A percentile compares a stretch with the other conserved stretches of the same genome.
These are phyloP conservation scores for Morpho deidamia DNA, from an alignment of 2,888 invertebrate genomes.

Conservation along the genomic window DNA sequence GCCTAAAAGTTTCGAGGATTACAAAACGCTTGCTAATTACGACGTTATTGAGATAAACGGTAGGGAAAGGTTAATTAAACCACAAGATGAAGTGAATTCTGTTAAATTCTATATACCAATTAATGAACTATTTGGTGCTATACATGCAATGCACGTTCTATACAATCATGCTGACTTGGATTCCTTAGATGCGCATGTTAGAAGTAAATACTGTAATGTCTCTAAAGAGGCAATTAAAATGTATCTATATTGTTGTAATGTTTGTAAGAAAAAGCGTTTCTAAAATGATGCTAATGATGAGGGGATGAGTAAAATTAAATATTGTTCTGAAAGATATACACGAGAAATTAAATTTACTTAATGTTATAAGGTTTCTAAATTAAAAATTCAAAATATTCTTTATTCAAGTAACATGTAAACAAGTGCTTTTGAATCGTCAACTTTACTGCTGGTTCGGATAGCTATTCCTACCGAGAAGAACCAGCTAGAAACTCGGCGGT, in stretches of 20 bases:
- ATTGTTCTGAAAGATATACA: too few relatives aligned
- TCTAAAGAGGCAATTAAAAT: slow-evolving; percentile 59
- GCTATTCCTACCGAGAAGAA: too few relatives aligned
- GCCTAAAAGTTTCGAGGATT: slow-evolving; percentile 50
- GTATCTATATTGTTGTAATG: slow-evolving; percentile 50
- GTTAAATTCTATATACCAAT: slow-evolving; percentile 52
- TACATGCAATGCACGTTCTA: slow-evolving; percentile 60
- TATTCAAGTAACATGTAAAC: too few relatives aligned
- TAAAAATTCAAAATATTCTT: too few relatives aligned
- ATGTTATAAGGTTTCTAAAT: too few relatives aligned
- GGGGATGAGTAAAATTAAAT: too few relatives aligned
- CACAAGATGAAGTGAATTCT: slow-evolving; percentile 35
- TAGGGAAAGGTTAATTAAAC: slow-evolving; percentile 46
- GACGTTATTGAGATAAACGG: slow-evolving; percentile 44
- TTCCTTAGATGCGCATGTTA: slow-evolving; percentile 47
- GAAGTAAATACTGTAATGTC: slow-evolving; percentile 59
- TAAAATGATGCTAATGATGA: background rate
- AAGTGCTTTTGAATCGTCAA: too few relatives aligned
- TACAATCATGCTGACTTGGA: slow-evolving; percentile 49
- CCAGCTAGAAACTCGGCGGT: too few relatives aligned
- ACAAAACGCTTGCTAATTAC: slow-evolving; percentile 51
- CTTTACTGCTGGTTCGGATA: too few relatives aligned
- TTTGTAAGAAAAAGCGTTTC: slow-evolving; percentile 33
- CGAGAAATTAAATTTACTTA: too few relatives aligned
- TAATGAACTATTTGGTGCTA: slow-evolving; percentile 51